Evolutionary conservation across 2,113 vertebrate species (phyloP).

Genomic region (human (Homo sapiens)): DNA sequence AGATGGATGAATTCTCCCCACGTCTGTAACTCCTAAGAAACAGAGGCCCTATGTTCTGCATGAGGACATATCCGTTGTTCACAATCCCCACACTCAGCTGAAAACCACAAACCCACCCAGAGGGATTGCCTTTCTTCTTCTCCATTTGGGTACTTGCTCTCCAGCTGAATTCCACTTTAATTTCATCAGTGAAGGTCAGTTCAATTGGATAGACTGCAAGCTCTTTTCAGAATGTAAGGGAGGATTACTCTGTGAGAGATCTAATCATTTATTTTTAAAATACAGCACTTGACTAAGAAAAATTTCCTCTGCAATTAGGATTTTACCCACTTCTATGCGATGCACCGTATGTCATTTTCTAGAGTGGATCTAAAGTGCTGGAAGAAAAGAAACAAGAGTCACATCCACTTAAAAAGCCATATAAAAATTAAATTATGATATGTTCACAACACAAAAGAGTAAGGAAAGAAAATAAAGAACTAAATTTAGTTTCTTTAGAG

Average conservation of each 20-base stretch:
- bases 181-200: not conserved
- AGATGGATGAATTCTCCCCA: not conserved
- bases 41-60: too few species aligned
- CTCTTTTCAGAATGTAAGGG: not conserved
- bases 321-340: not conserved
- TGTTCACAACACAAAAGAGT: not conserved
- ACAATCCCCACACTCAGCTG: not conserved
- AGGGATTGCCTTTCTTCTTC: not conserved
- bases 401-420: not conserved
- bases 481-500: not conserved
- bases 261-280: not conserved
- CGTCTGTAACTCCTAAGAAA: too few species aligned
- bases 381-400: not conserved
- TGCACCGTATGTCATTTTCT: not conserved
- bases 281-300: not conserved
- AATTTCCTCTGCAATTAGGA: not conserved
- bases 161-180: not conserved
- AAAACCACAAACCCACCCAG: not conserved
- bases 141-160: not conserved
- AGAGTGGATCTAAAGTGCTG: not conserved
- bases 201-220: not conserved
- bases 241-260: not conserved
- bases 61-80: too few species aligned
- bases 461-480: not conserved
- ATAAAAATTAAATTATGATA: not conserved